These are phyloP conservation scores for Ostrea denselamellosa DNA, from an alignment of 1,140 invertebrate genomes.

Conservation along the genomic window DNA sequence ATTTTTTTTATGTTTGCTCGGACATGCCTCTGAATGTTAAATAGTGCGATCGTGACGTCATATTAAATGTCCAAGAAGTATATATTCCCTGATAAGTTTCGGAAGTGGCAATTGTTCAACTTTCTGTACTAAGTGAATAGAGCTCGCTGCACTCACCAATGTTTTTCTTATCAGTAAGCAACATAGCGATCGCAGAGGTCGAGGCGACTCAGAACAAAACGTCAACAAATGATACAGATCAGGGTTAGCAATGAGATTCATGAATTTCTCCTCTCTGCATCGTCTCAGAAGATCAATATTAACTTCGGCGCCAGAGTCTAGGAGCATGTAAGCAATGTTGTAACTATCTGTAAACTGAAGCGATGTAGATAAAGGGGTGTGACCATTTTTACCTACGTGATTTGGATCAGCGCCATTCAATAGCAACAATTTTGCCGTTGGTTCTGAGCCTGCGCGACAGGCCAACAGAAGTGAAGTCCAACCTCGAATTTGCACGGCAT, in stretches of 20 bases:
- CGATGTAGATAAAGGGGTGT: slow-evolving; percentile 67
- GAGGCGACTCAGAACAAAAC: slow-evolving; percentile 59
- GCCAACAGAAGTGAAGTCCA: slow-evolving; percentile 70
- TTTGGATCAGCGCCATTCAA: slow-evolving; percentile 73
- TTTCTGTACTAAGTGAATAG: slow-evolving; percentile 66
- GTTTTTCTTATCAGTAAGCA: slow-evolving; percentile 64
- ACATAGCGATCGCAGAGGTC: slow-evolving; percentile 61
- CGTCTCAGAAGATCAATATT: slow-evolving; percentile 60
- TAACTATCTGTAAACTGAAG: slow-evolving; percentile 62
- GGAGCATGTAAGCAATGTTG: slow-evolving; percentile 63
- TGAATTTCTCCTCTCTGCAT: slow-evolving; percentile 66
- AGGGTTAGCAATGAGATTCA: slow-evolving; percentile 58
- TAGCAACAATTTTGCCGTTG: slow-evolving; percentile 64
- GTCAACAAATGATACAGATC: slow-evolving; percentile 61
- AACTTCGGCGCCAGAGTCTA: slow-evolving; percentile 65
- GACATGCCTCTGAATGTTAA: not conserved
- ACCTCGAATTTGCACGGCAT: slow-evolving; percentile 66
- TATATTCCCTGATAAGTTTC: slow-evolving; percentile 66
- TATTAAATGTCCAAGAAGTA: slow-evolving; percentile 64
- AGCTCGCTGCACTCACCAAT: slow-evolving; percentile 54
- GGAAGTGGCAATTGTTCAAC: slow-evolving; percentile 68
- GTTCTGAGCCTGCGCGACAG: slow-evolving; percentile 60
- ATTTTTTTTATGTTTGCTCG: not conserved
- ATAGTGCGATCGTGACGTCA: not conserved
- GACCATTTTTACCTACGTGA: slow-evolving; percentile 67